A percentile compares a stretch with the other conserved stretches of the same genome.
These are phyloP conservation scores for Eristalis arbustorum DNA, from an alignment of 2,888 invertebrate species.

Conservation along the genomic window DNA sequence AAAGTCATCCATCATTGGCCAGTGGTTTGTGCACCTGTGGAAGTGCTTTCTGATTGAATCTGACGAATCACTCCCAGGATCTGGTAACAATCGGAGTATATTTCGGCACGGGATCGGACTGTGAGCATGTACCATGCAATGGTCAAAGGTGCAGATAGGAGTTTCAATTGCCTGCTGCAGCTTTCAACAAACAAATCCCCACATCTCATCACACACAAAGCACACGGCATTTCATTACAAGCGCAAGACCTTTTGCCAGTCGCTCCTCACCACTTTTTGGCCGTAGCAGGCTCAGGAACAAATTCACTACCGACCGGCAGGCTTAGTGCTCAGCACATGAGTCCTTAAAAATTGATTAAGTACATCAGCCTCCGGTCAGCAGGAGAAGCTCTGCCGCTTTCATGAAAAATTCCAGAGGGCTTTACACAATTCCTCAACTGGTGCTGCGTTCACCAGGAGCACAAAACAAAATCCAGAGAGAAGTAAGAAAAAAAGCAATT, in stretches of 20 bases:
- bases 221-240: background rate
- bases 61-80: too few relatives aligned
- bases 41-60: too few relatives aligned
- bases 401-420: constrained; percentile 15
- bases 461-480: background rate
- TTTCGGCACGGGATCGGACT: too few relatives aligned
- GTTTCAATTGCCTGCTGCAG: too few relatives aligned
- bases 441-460: background rate
- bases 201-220: background rate
- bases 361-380: constrained; percentile 6
- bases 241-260: background rate
- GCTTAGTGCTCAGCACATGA: background rate
- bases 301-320: background rate
- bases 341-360: constrained; percentile 48
- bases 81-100: too few relatives aligned
- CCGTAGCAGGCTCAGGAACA: background rate
- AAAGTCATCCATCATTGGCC: too few relatives aligned
- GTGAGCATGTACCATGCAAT: too few relatives aligned
- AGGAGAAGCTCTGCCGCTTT: background rate
- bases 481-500: background rate
- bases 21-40: too few relatives aligned
- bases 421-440: background rate
- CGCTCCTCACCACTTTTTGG: background rate
- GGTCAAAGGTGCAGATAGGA: too few relatives aligned
- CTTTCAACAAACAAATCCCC: too few relatives aligned